Percentiles rank a stretch among this genome's conserved stretches.
Conservation (phyloP, 2,113 vertebrate species). For the Festucalex cinctus region DNA sequence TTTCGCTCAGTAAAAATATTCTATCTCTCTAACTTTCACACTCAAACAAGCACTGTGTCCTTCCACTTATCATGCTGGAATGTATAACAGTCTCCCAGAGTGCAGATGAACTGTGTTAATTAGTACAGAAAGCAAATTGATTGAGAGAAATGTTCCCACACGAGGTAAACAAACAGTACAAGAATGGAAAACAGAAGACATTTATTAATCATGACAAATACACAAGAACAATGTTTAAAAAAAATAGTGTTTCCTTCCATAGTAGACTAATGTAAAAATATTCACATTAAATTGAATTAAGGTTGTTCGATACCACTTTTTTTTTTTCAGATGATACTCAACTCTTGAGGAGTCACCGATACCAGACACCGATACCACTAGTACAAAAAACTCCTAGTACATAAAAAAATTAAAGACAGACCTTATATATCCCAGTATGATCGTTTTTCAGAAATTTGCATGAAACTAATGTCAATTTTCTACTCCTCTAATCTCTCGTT, state of each 20-base stretch:
- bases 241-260: neutral
- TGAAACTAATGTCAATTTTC: too few species aligned
- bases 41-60: constrained; percentile 10
- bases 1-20: constrained; percentile 13
- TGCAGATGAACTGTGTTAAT: constrained; percentile 26
- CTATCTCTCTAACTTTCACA: neutral
- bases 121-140: constrained; percentile 6
- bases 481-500: too few species aligned
- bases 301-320: too few species aligned
- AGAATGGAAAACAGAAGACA: neutral
- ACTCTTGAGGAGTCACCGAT: too few species aligned
- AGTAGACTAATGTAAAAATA: neutral
- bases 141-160: neutral
- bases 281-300: too few species aligned
- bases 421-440: too few species aligned
- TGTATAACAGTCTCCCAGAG: constrained; percentile 27
- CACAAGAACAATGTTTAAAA: neutral
- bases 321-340: too few species aligned
- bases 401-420: too few species aligned
- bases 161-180: neutral
- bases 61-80: constrained; percentile 42
- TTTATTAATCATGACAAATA: neutral
- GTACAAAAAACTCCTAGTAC: too few species aligned
- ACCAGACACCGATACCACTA: too few species aligned
- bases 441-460: too few species aligned